Evolutionary conservation across 2,888 invertebrate genomes (phyloP).

Genomic region (Mimachlamys varia): DNA sequence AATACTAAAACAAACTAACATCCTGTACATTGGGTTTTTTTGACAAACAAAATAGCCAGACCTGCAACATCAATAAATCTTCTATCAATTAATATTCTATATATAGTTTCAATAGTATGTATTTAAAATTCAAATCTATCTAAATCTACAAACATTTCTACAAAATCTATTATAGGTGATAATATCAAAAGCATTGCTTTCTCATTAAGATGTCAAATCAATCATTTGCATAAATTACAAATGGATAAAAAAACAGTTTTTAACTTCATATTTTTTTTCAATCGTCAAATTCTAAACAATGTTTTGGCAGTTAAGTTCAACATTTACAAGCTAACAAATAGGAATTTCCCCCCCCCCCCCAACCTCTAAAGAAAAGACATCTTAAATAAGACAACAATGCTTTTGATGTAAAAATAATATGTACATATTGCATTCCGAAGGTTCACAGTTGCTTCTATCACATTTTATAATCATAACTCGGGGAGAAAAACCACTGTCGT

Average conservation of each 20-base stretch:
- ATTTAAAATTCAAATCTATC: constrained; percentile 6
- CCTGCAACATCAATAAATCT: constrained; percentile 15
- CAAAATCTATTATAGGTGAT: neutral
- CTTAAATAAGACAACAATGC: neutral
- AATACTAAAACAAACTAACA: neutral
- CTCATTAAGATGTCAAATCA: neutral
- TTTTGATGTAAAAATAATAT: neutral
- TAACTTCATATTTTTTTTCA: neutral
- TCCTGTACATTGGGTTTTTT: neutral
- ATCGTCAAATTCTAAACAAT: neutral
- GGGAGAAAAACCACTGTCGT: neutral
- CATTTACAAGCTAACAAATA: neutral
- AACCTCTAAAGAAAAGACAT: neutral
- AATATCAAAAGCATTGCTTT: constrained; percentile 29
- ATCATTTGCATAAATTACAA: neutral
- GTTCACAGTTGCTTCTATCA: constrained; percentile 36
- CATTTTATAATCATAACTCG: constrained; percentile 7
- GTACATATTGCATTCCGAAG: constrained; percentile 29
- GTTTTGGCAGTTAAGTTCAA: no score
- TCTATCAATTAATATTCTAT: neutral
- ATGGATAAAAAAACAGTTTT: neutral
- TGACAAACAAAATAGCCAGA: constrained; percentile 5
- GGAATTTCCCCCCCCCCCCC: neutral
- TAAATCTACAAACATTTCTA: constrained; percentile 28
- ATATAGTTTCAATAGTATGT: constrained; percentile 4